A percentile compares a stretch with the other conserved stretches of the same genome.
Conservation (phyloP, 1,140 invertebrate genomes). For the Penaeus indicus region DNA sequence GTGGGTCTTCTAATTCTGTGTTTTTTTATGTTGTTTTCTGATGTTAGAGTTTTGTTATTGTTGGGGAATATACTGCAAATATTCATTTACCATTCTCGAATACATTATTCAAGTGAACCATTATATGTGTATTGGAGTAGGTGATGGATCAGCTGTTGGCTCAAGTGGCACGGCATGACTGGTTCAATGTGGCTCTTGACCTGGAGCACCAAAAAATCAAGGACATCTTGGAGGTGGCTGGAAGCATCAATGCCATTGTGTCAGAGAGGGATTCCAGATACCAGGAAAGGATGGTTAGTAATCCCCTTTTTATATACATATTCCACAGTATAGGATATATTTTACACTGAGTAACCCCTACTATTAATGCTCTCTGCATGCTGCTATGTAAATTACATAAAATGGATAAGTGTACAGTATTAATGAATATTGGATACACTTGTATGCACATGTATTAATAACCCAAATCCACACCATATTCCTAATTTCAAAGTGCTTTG, state of each 20-base stretch:
- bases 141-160: slow-evolving; percentile 50
- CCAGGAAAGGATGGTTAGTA: slow-evolving; percentile 44
- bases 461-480: too few species aligned
- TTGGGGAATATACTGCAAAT: too few species aligned
- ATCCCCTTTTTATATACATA: too few species aligned
- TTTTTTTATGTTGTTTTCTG: not conserved
- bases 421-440: too few species aligned
- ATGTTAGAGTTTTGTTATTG: not conserved
- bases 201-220: slow-evolving; percentile 27
- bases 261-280: slow-evolving; percentile 20
- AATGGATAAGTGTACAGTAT: too few species aligned
- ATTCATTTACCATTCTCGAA: not conserved
- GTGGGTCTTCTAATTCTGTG: slow-evolving; percentile 33
- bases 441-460: too few species aligned
- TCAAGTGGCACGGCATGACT: slow-evolving; percentile 44
- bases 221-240: slow-evolving; percentile 26
- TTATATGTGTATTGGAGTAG: not conserved
- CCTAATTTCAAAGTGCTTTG: too few species aligned
- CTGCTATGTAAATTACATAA: too few species aligned
- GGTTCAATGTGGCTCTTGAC: slow-evolving; percentile 37
- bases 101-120: not conserved
- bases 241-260: slow-evolving; percentile 30
- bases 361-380: too few species aligned
- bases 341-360: too few species aligned
- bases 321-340: too few species aligned